Conservation (phyloP, 2,888 invertebrate genomes). For the Lithophane leautieri region DNA sequence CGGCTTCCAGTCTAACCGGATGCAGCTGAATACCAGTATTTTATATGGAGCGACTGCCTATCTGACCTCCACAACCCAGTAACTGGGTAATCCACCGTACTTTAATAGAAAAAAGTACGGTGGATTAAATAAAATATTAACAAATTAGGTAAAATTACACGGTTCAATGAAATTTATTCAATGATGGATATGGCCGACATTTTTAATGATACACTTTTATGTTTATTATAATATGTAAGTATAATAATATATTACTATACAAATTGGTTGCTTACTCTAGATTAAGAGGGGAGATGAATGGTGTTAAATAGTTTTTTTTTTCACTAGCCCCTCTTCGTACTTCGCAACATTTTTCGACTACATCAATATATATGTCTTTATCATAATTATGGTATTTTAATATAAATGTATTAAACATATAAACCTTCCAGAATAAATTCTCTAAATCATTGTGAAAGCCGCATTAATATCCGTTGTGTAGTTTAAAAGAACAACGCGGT, state of each 20-base stretch:
- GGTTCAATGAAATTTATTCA: neutral
- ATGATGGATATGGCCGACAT: neutral
- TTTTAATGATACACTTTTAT: neutral
- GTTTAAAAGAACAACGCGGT: too few relatives aligned
- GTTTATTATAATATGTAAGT: neutral
- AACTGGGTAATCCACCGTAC: too few relatives aligned
- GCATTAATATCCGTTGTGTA: neutral
- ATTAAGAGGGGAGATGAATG: neutral
- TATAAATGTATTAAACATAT: neutral
- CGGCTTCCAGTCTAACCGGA: too few relatives aligned
- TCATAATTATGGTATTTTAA: neutral
- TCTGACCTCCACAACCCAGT: too few relatives aligned
- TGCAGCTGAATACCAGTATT: too few relatives aligned
- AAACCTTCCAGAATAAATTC: neutral
- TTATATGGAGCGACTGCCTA: too few relatives aligned
- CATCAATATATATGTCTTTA: neutral
- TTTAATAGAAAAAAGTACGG: too few relatives aligned
- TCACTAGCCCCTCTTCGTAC: too few relatives aligned
- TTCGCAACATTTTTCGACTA: too few relatives aligned
- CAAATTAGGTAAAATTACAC: too few relatives aligned
- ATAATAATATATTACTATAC: neutral
- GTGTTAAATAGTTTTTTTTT: neutral
- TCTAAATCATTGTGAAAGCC: neutral
- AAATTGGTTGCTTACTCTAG: neutral
- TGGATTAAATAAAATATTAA: too few relatives aligned